phyloP scores from a whole-genome alignment of 2,113 vertebrate genomes.

The Zosterops japonicus region DNA sequence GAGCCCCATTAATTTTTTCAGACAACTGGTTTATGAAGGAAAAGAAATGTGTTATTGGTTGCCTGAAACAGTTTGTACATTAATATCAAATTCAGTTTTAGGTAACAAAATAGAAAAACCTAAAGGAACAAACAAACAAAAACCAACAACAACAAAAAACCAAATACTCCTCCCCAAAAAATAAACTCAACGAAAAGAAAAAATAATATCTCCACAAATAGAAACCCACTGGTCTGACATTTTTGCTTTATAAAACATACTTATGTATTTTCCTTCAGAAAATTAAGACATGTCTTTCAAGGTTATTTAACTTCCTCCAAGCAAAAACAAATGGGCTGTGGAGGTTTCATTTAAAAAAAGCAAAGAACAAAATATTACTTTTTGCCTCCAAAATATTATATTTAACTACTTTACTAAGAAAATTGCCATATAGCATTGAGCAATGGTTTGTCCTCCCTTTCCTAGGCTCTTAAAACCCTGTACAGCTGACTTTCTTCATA shows the following conservation, averaged over 20 bases:
- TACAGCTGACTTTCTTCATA: slow-evolving; percentile 11
- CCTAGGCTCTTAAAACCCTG: neutral
- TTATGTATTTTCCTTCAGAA: neutral
- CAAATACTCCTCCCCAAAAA: too few species aligned
- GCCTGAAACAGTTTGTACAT: neutral
- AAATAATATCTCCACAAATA: neutral
- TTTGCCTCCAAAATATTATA: neutral
- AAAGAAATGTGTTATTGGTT: neutral
- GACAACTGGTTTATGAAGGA: neutral
- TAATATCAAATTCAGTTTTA: neutral
- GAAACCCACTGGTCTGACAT: neutral
- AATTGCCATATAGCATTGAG: neutral
- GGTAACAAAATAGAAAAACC: neutral
- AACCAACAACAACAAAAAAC: too few species aligned
- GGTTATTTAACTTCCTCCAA: neutral
- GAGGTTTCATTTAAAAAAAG: neutral
- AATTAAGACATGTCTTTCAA: neutral
- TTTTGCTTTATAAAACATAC: neutral
- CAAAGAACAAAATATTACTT: neutral
- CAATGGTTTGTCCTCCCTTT: neutral
- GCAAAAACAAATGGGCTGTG: neutral
- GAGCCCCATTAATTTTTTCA: neutral
- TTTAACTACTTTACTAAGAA: neutral
- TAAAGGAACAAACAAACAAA: neutral
- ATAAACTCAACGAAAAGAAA: neutral